These are phyloP conservation scores for Eleginops maclovinus DNA, from an alignment of 2,113 vertebrate genomes.

Conservation along the genomic window DNA sequence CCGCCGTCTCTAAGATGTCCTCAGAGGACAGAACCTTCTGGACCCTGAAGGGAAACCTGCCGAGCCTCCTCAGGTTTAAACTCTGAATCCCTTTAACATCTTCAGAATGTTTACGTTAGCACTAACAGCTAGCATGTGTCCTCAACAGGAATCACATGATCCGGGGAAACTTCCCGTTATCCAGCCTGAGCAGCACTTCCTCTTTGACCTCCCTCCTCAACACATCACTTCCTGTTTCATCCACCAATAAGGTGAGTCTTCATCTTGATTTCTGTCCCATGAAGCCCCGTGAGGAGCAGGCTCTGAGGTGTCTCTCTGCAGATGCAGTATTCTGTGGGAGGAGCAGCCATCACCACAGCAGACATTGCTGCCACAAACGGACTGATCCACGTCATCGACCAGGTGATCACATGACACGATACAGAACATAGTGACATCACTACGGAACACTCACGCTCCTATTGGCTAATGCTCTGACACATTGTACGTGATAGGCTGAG, in stretches of 20 bases:
- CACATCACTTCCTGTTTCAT: constrained; percentile 83
- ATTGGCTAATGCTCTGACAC: too few relatives aligned
- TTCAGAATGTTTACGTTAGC: too few relatives aligned
- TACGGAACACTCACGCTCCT: too few relatives aligned
- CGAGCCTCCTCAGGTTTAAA: constrained; percentile 87
- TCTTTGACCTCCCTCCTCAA: constrained; percentile 85
- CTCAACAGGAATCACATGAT: constrained; percentile 87
- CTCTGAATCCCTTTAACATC: too few relatives aligned
- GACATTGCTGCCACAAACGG: constrained; percentile 90
- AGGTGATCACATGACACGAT: constrained; percentile 77
- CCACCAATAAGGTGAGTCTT: constrained; percentile 84
- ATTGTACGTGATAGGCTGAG: too few relatives aligned
- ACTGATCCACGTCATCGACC: constrained; percentile 90
- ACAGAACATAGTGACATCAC: too few relatives aligned
- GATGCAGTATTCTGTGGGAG: constrained; percentile 73
- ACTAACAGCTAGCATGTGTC: too few relatives aligned
- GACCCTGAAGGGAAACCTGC: constrained; percentile 85
- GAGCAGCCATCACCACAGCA: constrained; percentile 81
- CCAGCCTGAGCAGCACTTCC: constrained; percentile 80
- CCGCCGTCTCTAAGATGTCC: constrained; percentile 85
- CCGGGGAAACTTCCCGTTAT: constrained; percentile 78
- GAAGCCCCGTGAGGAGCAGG: not conserved
- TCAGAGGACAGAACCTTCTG: constrained; percentile 88
- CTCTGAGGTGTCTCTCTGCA: not conserved
- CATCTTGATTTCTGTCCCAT: too few relatives aligned